Evolutionary conservation across 2,888 invertebrate genomes (phyloP), one percentile per base, ranked within the genome.

Genomic region (Ceraclea dissimilis): DNA sequence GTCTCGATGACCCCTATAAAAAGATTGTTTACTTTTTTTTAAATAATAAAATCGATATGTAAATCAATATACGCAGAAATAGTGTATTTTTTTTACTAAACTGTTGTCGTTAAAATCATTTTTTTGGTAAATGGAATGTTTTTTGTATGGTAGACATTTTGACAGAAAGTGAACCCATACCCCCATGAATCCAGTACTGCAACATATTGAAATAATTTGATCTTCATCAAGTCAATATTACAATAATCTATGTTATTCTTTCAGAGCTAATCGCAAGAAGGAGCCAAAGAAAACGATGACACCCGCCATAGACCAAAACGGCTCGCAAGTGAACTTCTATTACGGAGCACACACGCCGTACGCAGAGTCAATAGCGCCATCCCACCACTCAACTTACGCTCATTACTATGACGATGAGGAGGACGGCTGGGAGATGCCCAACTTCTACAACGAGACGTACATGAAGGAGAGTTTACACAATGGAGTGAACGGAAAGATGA

Each of bases 401-500:
- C 94, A 94, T 70, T 94, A 94, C 71, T 94, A 94, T 66, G 93
- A 94, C 68, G 93, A 94, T 65, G 94, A 94, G 69, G 94, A 94
- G 72, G 94, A 94, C 66, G 94, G 93, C 49, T 94, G 94, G 94
- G 94, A 94, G 70, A 94, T 94, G 94, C 94, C 94, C 0, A 94
- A 94, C 73, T 94, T 94, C 73, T 94, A 94, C 75, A 93, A 93
- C 70, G 94, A 94, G 74, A 93, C 93, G 1, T 94, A 94, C 69
- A 93, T 94, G 93, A 94, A 94, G 75, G 92, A 92, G 77, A 84
- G 92, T 68, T 80, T 93, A 56, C 93, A 93, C 71, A 91, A 88
- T 65, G 87, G 88, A 19, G 85, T 86, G 72, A 85, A 84, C 65
- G 88, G 86, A 20, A 93, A 93, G 73, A 90, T 92, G 88, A 93